Evolutionary conservation across 2,113 vertebrate genomes (phyloP).

Genomic region (Meleagris gallopavo): DNA sequence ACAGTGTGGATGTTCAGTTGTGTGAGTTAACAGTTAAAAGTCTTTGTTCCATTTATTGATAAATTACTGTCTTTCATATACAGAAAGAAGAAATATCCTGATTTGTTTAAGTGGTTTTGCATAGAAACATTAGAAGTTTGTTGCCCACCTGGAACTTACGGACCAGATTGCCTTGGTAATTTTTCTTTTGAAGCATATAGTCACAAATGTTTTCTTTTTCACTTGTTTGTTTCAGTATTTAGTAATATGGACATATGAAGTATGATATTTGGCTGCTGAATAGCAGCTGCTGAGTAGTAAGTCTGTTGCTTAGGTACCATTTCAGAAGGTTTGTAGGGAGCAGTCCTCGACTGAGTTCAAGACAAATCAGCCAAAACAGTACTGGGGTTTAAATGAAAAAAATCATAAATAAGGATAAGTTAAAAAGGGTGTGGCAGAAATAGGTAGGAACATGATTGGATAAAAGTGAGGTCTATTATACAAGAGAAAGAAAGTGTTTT

Average conservation of each 20-base stretch:
- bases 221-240: neutral
- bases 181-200: neutral
- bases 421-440: neutral
- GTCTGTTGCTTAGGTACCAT: neutral
- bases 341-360: neutral
- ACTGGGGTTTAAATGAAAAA: neutral
- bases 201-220: neutral
- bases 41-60: neutral
- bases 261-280: neutral
- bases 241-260: neutral
- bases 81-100: conserved; percentile 89
- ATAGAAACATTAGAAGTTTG: conserved; percentile 89
- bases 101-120: conserved; percentile 94
- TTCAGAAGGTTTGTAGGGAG: neutral
- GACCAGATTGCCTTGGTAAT: conserved; percentile 88
- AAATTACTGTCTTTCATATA: neutral
- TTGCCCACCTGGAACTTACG: conserved; percentile 89
- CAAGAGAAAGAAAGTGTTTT: neutral
- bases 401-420: neutral
- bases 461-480: neutral
- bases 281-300: neutral
- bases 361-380: neutral
- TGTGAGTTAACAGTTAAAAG: neutral
- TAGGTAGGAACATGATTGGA: neutral
- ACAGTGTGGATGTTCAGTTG: neutral